Evolutionary conservation across 2,888 invertebrate species (phyloP), one percentile per base, ranked within the genome.

Genomic region (Ashinkailepas kermadecensis): DNA sequence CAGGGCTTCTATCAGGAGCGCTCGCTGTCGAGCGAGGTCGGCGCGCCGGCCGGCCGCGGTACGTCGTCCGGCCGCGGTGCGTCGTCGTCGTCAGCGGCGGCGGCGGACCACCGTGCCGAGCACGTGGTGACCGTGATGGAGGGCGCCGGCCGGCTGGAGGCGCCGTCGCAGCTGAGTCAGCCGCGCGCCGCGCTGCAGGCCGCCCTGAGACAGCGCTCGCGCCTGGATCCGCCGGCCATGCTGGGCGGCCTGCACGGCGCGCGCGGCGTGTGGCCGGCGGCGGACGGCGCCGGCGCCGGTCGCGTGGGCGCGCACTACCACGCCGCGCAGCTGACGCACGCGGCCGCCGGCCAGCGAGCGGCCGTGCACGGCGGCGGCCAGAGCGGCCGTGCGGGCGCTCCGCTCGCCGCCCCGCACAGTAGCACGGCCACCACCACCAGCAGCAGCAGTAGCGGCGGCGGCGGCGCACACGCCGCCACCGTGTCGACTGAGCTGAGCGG

Each of bases 101-200:
- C 23, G 54, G 74, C 21, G 21, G 56, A 23, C 56, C 21, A 3
- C 15, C 74, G 74, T 56, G 56, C 56, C 56, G 74, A 74, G 56
- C 74, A 74, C 74, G 74, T 74, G 74, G 74, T 74, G 74, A 74
- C 21, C 18, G 74, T 74, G 74, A 12, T 74, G 74, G 74, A 74
- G 56, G n/a, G 70, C 70, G 1, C 59, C 15, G 25, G 10, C 25
- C 67, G 70, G 15, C 15, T 15, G 15, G 56, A 12, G 12, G 54
- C 21, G 56, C 56, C 13, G 74, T 56, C 56, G 74, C 54, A 12
- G 56, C 74, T 74, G 13, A 56, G 74, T 9, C 74, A 56, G 74
- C 54, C 74, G 74, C 74, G 74, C 21, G 74, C 74, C 21, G 74
- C 74, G 56, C 74, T 74, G 74, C 74, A 74, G 74, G 54, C 74